Percentiles rank a stretch among this genome's conserved stretches.
phyloP scores from a whole-genome alignment of 2,797 vertebrate genomes.

The Leuciscus waleckii region DNA sequence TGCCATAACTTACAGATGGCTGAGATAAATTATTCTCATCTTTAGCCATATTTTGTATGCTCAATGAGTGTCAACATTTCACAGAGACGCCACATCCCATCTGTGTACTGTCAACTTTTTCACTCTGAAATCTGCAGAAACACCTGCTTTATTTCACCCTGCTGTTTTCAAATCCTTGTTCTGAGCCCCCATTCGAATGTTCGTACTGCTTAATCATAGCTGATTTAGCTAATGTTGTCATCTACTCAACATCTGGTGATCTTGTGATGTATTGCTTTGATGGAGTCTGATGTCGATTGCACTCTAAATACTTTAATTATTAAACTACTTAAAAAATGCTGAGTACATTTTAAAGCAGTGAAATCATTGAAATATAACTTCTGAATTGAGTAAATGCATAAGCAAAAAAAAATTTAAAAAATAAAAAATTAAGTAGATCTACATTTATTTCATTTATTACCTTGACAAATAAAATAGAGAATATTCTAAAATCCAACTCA shows the following conservation, averaged over 20 bases:
- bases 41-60: constrained; percentile 47
- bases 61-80: constrained; percentile 52
- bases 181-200: not conserved
- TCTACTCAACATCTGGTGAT: constrained; percentile 33
- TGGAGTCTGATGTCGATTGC: not conserved
- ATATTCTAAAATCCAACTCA: not conserved
- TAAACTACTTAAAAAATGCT: not conserved
- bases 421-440: not conserved
- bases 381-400: not conserved
- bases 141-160: constrained; percentile 45
- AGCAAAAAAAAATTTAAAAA: not conserved
- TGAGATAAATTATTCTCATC: constrained; percentile 24
- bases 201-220: constrained; percentile 17
- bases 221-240: constrained; percentile 26
- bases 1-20: constrained; percentile 43
- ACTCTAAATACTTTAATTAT: not conserved
- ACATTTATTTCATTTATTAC: not conserved
- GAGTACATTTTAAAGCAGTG: not conserved
- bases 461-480: not conserved
- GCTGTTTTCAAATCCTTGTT: constrained; percentile 36
- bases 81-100: constrained; percentile 42
- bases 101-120: constrained; percentile 49
- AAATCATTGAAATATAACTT: not conserved
- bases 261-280: constrained; percentile 17
- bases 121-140: constrained; percentile 43